Evolutionary conservation across 2,888 invertebrate species (phyloP).

Genomic region (Spodoptera exigua): DNA sequence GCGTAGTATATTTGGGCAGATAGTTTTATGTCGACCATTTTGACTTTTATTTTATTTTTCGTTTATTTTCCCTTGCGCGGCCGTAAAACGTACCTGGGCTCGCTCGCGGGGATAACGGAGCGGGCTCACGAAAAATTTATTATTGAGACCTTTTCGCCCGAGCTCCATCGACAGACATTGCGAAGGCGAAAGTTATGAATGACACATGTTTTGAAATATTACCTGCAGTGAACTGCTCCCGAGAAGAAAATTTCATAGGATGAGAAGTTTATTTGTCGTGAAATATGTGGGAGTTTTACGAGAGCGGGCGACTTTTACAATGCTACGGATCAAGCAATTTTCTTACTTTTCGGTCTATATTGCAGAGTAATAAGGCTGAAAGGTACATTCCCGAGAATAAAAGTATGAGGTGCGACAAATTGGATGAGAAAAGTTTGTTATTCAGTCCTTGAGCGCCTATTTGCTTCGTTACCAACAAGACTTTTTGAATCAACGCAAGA

Average conservation of each 20-base stretch:
- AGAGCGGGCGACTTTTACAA: slow-evolving; percentile 83
- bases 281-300: slow-evolving; percentile 89
- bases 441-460: slow-evolving; percentile 70
- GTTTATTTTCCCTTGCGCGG: slow-evolving; percentile 88
- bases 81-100: slow-evolving; percentile 88
- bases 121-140: slow-evolving; percentile 88
- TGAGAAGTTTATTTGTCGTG: slow-evolving; percentile 89
- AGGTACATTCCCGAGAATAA: slow-evolving; percentile 77
- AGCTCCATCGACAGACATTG: slow-evolving; percentile 89
- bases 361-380: slow-evolving; percentile 81
- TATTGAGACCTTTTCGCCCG: slow-evolving; percentile 88
- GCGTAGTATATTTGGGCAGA: slow-evolving; percentile 81
- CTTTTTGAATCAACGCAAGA: slow-evolving; percentile 61
- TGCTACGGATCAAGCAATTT: slow-evolving; percentile 85
- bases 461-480: slow-evolving; percentile 65
- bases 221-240: slow-evolving; percentile 87
- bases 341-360: slow-evolving; percentile 79
- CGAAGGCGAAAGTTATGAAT: slow-evolving; percentile 89
- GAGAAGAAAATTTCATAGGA: slow-evolving; percentile 85
- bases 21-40: slow-evolving; percentile 88
- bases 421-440: slow-evolving; percentile 83
- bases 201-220: slow-evolving; percentile 90
- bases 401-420: slow-evolving; percentile 85
- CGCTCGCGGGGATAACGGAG: slow-evolving; percentile 86
- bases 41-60: slow-evolving; percentile 89